Percentiles rank a stretch among this genome's conserved stretches.
These are phyloP conservation scores for Pitta sordida DNA, from an alignment of 2,113 vertebrate species.

Conservation along the genomic window DNA sequence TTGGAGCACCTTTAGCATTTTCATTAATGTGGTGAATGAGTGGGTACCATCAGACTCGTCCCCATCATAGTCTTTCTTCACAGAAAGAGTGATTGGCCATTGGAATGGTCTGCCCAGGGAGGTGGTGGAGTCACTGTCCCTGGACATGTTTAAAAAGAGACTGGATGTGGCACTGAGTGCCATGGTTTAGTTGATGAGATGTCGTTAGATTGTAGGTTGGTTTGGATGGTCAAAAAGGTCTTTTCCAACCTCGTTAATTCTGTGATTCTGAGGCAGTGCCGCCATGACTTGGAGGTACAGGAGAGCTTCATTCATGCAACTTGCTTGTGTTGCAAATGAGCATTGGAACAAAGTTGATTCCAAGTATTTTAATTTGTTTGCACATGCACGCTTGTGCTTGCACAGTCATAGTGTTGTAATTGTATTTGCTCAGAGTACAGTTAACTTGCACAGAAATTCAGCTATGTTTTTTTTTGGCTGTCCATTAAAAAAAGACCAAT, in stretches of 20 bases:
- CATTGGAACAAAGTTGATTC: neutral
- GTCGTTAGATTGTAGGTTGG: no score
- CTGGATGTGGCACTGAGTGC: no score
- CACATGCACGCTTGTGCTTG: neutral
- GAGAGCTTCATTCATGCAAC: rapidly evolving
- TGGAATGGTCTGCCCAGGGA: no score
- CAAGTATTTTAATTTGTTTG: neutral
- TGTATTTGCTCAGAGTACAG: neutral
- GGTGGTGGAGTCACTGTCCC: no score
- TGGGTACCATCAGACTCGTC: neutral
- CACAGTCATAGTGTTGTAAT: neutral
- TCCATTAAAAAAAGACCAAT: neutral
- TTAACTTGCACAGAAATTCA: no score
- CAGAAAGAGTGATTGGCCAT: no score
- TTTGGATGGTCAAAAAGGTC: no score
- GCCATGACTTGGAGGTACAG: neutral
- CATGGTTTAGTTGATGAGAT: no score
- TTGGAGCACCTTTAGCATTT: neutral
- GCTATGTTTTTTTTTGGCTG: neutral
- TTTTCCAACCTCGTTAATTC: no score
- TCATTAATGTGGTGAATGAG: neutral
- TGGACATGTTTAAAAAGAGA: no score
- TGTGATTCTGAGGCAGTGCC: neutral
- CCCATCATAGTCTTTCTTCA: no score
- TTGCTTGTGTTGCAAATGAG: neutral